Conservation (phyloP, 1,140 invertebrate species). For the Chrysomallon squamiferum region DNA sequence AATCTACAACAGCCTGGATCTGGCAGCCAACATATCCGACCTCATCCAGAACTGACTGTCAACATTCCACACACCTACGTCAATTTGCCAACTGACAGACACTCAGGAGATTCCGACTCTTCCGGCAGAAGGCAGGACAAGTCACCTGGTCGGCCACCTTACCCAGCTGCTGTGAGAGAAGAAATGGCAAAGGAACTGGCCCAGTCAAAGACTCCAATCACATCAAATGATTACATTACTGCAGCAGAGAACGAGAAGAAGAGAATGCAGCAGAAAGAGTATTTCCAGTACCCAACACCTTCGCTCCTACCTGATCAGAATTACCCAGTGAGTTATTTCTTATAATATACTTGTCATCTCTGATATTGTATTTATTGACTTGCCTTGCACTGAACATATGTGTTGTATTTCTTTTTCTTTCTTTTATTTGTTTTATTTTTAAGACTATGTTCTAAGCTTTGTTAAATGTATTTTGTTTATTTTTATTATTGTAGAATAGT, state of each 20-base stretch:
- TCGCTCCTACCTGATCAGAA: neutral
- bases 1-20: neutral
- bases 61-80: conserved; percentile 38
- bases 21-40: neutral
- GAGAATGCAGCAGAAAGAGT: conserved; percentile 37
- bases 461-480: too few relatives aligned
- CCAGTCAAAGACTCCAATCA: conserved; percentile 40
- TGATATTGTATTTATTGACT: too few relatives aligned
- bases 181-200: conserved; percentile 48
- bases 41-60: conserved; percentile 6
- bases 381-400: too few relatives aligned
- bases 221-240: conserved; percentile 37
- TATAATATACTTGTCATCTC: too few relatives aligned
- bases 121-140: neutral
- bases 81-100: conserved; percentile 26
- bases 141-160: conserved; percentile 42
- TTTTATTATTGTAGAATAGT: too few relatives aligned
- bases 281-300: conserved; percentile 51
- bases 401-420: too few relatives aligned
- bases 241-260: conserved; percentile 32
- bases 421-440: too few relatives aligned
- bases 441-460: too few relatives aligned
- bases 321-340: too few relatives aligned
- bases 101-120: neutral
- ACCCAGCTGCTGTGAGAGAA: conserved; percentile 38